Conservation (phyloP, 2,113 vertebrate genomes). For the Enhydra lutris region DNA sequence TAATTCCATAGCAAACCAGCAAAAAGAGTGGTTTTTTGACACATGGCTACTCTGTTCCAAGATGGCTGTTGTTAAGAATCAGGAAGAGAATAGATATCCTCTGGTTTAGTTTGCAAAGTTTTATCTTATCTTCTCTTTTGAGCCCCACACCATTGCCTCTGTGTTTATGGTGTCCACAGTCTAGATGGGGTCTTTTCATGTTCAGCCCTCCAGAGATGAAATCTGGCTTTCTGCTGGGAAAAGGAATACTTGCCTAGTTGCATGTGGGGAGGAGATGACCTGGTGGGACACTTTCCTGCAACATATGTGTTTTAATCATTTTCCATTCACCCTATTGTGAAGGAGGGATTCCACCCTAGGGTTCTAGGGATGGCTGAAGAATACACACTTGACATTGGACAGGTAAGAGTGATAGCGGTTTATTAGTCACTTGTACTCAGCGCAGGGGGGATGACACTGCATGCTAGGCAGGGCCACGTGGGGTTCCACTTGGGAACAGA, state of each 20-base stretch:
- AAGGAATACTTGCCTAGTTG: not conserved
- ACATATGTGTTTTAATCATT: not conserved
- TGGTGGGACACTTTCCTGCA: not conserved
- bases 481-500: not conserved
- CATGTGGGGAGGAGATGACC: not conserved
- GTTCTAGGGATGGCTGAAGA: not conserved
- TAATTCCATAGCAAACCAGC: not conserved
- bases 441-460: not conserved
- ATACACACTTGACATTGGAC: not conserved
- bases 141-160: not conserved
- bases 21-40: not conserved
- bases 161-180: not conserved
- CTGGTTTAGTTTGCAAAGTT: not conserved
- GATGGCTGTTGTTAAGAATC: not conserved
- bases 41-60: not conserved
- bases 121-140: constrained; percentile 5
- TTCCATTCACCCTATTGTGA: not conserved
- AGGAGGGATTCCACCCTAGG: not conserved
- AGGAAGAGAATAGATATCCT: not conserved
- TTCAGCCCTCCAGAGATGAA: not conserved
- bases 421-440: not conserved
- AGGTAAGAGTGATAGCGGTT: not conserved
- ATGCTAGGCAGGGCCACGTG: not conserved
- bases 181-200: not conserved
- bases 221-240: not conserved